Base-by-base conservation (phyloP, 2,888 invertebrate species). In the Ceramica pisi region DNA sequence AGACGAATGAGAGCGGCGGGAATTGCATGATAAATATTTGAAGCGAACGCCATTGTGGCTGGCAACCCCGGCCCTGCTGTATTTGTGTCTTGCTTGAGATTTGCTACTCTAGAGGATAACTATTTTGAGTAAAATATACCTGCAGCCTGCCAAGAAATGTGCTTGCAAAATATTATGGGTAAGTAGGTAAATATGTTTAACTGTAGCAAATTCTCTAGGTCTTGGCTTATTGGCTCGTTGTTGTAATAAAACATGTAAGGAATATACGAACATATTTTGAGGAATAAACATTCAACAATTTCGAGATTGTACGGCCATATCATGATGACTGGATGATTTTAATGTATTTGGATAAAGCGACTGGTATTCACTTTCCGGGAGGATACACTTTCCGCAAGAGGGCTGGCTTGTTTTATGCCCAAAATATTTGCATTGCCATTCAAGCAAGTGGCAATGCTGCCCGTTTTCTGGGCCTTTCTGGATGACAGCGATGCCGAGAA, bases 11-110 rank as follows among this genome's bases (percentile, higher is more conserved):
- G 90, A 84, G 89, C 86, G 81, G 76, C 80, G 90, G 89, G 91
- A 89, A 91, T 92, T 90, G 91, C 87, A 87, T 88, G 88, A 88
- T 92, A 90, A 91, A 92, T 92, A 91, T 91, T 92, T 90, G 84
- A 92, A 87, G 84, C 81, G 85, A 64, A 80, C 82, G 74, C 81
- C 84, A 79, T 81, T 85, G 82, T 87, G 87, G 81, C 85, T 82
- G 79, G 67, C 72, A 72, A 67, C 78, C 76, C 76, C 77, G 63
- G 74, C 70, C 72, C 61, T 67, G 66, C 67, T 68, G 71, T 78
- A 79, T 84, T 84, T 81, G 73, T 71, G 64, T 71, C 71, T 78
- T 72, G 73, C 65, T 72, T 60, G 69, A 71, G 79, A 80, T 80
- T 77, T 71, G 66, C 75, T 81, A 75, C 81, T 67, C 74, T 41